Conservation (phyloP, 2,888 invertebrate genomes). For the Campopleginae sp. region DNA sequence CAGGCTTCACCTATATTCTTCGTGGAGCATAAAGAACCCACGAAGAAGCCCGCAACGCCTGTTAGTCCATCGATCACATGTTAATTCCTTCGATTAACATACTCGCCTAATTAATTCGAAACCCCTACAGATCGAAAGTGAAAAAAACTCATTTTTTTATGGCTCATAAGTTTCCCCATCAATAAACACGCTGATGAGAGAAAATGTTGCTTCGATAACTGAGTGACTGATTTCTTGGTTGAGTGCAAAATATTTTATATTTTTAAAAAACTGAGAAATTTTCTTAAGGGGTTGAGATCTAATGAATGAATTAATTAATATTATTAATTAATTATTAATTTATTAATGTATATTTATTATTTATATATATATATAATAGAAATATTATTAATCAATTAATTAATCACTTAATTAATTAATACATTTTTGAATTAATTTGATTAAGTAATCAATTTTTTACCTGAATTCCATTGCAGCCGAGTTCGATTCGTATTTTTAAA, state of each 20-base stretch:
- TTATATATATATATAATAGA: too few relatives aligned
- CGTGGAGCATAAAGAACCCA: constrained; percentile 28
- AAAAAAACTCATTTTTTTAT: constrained; percentile 23
- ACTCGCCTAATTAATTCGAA: constrained; percentile 58
- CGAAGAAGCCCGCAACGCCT: constrained; percentile 41
- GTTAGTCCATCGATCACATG: constrained; percentile 37
- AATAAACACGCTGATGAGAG: background rate
- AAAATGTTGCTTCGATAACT: background rate
- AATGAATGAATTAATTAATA: too few relatives aligned
- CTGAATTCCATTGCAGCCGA: constrained; percentile 85
- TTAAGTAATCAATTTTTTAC: constrained; percentile 78
- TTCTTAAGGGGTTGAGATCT: too few relatives aligned
- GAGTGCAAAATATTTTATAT: too few relatives aligned
- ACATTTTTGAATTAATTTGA: background rate
- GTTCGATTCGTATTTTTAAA: constrained; percentile 84
- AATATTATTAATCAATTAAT: too few relatives aligned
- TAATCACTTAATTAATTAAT: too few relatives aligned
- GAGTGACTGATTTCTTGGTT: background rate
- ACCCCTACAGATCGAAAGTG: constrained; percentile 4
- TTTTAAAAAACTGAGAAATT: too few relatives aligned
- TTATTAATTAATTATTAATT: too few relatives aligned
- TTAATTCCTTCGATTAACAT: constrained; percentile 62
- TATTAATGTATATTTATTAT: too few relatives aligned
- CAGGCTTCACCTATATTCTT: constrained; percentile 29
- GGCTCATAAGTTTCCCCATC: background rate